phyloP scores from a whole-genome alignment of 2,113 vertebrate genomes.

The Trichomycterus rosablanca region DNA sequence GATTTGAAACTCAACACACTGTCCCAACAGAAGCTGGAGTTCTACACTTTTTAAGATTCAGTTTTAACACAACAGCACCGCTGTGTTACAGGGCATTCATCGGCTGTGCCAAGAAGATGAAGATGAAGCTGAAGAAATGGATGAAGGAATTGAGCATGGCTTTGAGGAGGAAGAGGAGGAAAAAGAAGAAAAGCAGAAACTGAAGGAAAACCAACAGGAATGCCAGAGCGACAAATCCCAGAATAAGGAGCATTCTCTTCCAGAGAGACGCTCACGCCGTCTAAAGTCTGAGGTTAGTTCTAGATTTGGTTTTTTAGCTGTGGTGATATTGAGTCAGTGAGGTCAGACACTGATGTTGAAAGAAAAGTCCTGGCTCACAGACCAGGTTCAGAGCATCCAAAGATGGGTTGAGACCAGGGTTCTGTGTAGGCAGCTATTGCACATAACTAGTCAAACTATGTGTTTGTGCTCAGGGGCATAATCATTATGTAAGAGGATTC shows the following conservation, averaged over 20 bases:
- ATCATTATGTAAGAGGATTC: too few relatives aligned
- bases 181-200: constrained; percentile 58
- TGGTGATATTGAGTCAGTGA: not conserved
- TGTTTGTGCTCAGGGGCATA: too few relatives aligned
- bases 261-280: constrained; percentile 68
- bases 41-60: too few relatives aligned
- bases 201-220: constrained; percentile 45
- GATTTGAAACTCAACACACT: too few relatives aligned
- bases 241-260: constrained; percentile 53
- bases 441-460: too few relatives aligned
- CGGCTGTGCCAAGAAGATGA: constrained; percentile 63
- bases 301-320: not conserved
- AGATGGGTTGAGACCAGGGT: too few relatives aligned
- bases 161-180: constrained; percentile 62
- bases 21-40: too few relatives aligned
- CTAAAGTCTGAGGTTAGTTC: constrained; percentile 67
- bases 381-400: too few relatives aligned
- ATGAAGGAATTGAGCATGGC: constrained; percentile 63
- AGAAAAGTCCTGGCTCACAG: too few relatives aligned
- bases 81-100: constrained; percentile 58
- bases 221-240: constrained; percentile 46
- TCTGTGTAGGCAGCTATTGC: too few relatives aligned
- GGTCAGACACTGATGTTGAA: too few relatives aligned
- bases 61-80: too few relatives aligned
- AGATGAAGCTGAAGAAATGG: constrained; percentile 61